Conservation (phyloP, 2,888 invertebrate species). For the Athalia rosae region DNA sequence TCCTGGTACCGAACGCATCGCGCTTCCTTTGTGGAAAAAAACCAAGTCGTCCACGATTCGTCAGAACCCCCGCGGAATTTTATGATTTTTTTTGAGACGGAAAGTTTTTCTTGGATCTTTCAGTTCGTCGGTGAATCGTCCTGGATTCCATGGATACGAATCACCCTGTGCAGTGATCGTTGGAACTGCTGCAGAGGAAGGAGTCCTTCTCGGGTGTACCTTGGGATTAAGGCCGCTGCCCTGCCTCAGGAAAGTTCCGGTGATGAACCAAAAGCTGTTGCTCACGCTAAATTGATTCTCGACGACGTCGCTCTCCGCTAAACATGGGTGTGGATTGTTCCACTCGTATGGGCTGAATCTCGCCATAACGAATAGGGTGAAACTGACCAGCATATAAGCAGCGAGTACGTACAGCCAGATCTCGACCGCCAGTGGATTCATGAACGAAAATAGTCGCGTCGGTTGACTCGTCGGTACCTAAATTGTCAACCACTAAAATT, state of each 20-base stretch:
- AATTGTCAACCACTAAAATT: slow-evolving; percentile 52
- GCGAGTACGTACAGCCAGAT: slow-evolving; percentile 97
- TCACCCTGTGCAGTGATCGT: not conserved
- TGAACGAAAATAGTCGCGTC: slow-evolving; percentile 93
- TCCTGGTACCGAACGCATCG: too few relatives aligned
- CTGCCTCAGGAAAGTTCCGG: slow-evolving; percentile 91
- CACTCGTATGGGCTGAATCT: slow-evolving; percentile 98
- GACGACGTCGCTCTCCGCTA: slow-evolving; percentile 87
- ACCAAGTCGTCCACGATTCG: not conserved
- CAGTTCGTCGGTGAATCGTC: not conserved
- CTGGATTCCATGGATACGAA: not conserved
- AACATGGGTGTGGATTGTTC: slow-evolving; percentile 88
- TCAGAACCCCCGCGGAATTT: not conserved
- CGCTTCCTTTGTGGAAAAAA: too few relatives aligned
- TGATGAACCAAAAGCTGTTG: slow-evolving; percentile 94
- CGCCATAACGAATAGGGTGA: slow-evolving; percentile 96
- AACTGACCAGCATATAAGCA: slow-evolving; percentile 94
- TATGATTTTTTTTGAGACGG: too few relatives aligned
- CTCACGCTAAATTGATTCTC: slow-evolving; percentile 98
- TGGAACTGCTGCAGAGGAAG: slow-evolving; percentile 56
- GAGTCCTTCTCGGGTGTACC: slow-evolving; percentile 75
- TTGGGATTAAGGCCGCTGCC: slow-evolving; percentile 90
- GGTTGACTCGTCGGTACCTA: slow-evolving; percentile 93
- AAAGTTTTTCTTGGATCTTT: too few relatives aligned
- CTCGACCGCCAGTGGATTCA: slow-evolving; percentile 96